A percentile compares a stretch with the other conserved stretches of the same genome.
These are phyloP conservation scores for Xiphophorus hellerii DNA, from an alignment of 2,113 vertebrate genomes.

Conservation along the genomic window DNA sequence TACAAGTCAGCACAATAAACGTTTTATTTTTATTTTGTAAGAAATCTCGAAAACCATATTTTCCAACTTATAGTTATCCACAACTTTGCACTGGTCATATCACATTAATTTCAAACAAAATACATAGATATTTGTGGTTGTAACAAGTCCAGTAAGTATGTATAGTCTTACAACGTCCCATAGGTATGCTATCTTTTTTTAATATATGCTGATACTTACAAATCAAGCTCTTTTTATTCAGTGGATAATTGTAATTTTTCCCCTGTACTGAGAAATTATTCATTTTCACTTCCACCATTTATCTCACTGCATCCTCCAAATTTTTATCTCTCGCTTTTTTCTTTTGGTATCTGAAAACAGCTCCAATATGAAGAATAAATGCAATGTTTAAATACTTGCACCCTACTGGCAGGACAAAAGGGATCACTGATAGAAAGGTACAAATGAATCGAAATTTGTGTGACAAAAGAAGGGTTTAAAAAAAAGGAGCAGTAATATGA, in stretches of 20 bases:
- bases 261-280: conserved; percentile 43
- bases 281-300: conserved; percentile 31
- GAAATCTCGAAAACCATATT: not conserved
- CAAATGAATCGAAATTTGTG: conserved; percentile 9
- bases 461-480: not conserved
- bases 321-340: conserved; percentile 30
- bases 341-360: conserved; percentile 11
- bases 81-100: no score
- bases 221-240: conserved; percentile 37
- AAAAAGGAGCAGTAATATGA: not conserved
- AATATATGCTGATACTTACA: conserved; percentile 37
- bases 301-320: conserved; percentile 23
- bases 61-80: no score
- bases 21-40: not conserved
- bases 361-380: conserved; percentile 28
- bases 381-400: conserved; percentile 51
- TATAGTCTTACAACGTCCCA: not conserved
- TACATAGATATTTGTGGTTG: not conserved
- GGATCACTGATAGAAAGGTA: conserved; percentile 19
- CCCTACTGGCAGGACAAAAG: conserved; percentile 30
- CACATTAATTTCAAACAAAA: not conserved
- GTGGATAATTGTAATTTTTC: conserved; percentile 27
- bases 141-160: not conserved
- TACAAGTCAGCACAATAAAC: not conserved
- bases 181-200: conserved; percentile 12